Conservation (phyloP, 2,888 invertebrate genomes). For the Eudemis profundana region DNA sequence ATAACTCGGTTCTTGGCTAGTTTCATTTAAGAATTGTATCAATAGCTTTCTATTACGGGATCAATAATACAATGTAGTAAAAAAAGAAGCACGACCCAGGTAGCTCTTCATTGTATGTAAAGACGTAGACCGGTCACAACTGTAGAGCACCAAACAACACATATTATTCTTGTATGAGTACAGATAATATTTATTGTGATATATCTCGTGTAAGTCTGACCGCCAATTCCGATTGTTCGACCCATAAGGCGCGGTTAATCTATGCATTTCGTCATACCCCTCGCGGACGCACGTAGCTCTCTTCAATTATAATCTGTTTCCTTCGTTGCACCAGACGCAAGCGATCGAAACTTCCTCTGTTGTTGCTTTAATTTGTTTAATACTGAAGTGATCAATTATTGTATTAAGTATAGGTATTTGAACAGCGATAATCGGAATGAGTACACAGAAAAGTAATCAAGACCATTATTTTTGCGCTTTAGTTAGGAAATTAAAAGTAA, state of each 20-base stretch:
- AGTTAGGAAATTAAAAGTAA: too few relatives aligned
- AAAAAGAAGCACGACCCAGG: too few relatives aligned
- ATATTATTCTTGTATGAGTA: background rate
- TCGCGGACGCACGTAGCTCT: conserved; percentile 29
- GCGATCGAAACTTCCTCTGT: conserved; percentile 33
- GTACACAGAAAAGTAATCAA: background rate
- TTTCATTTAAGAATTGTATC: background rate
- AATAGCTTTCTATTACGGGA: background rate
- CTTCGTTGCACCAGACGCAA: conserved; percentile 24
- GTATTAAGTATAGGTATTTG: background rate
- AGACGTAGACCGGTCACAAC: too few relatives aligned
- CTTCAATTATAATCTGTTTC: conserved; percentile 27
- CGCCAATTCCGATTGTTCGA: conserved; percentile 18
- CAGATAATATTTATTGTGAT: background rate
- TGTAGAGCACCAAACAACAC: too few relatives aligned
- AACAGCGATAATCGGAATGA: background rate
- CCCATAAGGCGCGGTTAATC: conserved; percentile 24
- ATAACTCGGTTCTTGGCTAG: background rate
- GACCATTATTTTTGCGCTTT: too few relatives aligned
- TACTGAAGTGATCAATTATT: too few relatives aligned
- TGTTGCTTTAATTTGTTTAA: conserved; percentile 6
- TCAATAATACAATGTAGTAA: too few relatives aligned
- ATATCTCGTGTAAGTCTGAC: conserved; percentile 8
- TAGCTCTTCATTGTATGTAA: too few relatives aligned
- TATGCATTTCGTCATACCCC: conserved; percentile 32